phyloP scores from a whole-genome alignment of 2,888 invertebrate species.

The Helleia helle region DNA sequence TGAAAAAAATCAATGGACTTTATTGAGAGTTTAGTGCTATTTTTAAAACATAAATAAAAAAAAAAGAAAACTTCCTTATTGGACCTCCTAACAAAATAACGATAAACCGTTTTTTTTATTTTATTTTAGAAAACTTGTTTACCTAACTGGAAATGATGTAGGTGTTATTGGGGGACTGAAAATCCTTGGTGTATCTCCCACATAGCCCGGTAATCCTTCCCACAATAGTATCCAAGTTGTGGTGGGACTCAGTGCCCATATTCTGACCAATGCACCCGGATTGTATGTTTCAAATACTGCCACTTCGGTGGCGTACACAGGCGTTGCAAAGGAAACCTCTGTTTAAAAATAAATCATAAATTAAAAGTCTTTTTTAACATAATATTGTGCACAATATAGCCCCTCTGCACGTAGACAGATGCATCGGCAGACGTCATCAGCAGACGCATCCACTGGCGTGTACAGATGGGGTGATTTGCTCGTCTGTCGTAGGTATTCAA shows the following conservation, averaged over 20 bases:
- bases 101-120: no score
- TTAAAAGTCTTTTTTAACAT: background rate
- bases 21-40: no score
- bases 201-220: slow-evolving; percentile 80
- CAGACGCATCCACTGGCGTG: no score
- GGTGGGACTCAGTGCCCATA: slow-evolving; percentile 77
- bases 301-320: slow-evolving; percentile 80
- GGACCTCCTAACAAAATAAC: no score
- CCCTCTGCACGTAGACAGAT: no score
- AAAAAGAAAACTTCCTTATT: no score
- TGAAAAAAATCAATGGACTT: no score
- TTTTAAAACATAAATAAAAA: no score
- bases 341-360: slow-evolving; percentile 18
- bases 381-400: no score
- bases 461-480: no score
- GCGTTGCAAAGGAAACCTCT: slow-evolving; percentile 79
- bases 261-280: slow-evolving; percentile 86
- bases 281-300: slow-evolving; percentile 89
- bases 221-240: slow-evolving; percentile 82
- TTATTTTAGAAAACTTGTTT: slow-evolving; percentile 13
- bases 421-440: no score
- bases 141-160: slow-evolving; percentile 58
- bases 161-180: slow-evolving; percentile 83
- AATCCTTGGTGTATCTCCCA: slow-evolving; percentile 77
- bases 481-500: no score